Conservation (phyloP, 2,113 vertebrate species). For the Amia ocellicauda region DNA sequence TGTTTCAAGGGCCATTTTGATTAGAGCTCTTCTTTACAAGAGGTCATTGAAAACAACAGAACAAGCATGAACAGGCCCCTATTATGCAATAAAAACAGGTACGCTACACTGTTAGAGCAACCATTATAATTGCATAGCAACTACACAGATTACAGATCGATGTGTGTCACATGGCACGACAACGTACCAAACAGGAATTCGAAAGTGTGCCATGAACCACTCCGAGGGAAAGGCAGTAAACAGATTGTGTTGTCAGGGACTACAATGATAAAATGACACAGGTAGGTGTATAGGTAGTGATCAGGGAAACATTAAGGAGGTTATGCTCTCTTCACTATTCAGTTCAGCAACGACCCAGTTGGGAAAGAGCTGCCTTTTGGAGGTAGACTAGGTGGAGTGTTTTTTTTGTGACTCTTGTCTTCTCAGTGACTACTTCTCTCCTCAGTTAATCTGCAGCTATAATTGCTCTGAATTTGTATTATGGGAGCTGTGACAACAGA, state of each 20-base stretch:
- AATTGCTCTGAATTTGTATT: slow-evolving; percentile 6
- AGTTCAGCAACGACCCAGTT: no score
- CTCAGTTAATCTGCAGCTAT: not conserved
- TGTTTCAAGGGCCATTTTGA: no score
- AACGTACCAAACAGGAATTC: no score
- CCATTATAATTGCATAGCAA: not conserved
- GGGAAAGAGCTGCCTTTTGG: not conserved
- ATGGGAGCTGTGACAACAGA: not conserved
- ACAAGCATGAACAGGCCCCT: not conserved
- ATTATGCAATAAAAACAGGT: not conserved
- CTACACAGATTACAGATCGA: not conserved
- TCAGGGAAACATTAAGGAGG: no score
- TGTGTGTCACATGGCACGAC: not conserved
- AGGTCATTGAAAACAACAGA: not conserved
- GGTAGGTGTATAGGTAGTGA: no score
- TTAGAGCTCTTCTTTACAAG: no score
- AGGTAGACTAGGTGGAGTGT: not conserved
- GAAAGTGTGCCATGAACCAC: no score
- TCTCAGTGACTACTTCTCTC: not conserved
- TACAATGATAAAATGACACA: no score
- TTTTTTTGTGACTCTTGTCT: not conserved
- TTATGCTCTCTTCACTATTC: no score
- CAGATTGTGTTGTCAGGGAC: no score
- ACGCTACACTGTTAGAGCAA: not conserved
- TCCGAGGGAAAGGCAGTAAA: no score